Conservation (phyloP, 2,888 invertebrate genomes). For the Lasioglossum villosulum region DNA sequence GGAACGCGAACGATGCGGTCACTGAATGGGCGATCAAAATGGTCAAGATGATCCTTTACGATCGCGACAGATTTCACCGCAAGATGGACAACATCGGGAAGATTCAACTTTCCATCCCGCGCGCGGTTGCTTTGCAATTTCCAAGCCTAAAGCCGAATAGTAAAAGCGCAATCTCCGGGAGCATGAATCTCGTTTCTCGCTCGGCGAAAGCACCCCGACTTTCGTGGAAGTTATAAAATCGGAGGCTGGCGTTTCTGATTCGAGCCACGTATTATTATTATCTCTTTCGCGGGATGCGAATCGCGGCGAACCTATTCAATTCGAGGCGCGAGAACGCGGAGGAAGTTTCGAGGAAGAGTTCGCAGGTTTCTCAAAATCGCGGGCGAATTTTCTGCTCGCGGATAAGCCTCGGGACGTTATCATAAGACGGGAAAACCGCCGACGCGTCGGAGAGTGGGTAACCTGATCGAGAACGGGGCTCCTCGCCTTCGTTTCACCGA, state of each 20-base stretch:
- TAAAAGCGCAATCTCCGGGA: neutral
- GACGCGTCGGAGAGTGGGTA: neutral
- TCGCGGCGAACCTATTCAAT: conserved; percentile 3
- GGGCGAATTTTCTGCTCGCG: neutral
- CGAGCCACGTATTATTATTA: conserved; percentile 14
- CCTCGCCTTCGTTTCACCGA: neutral
- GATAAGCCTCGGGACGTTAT: conserved; percentile 11
- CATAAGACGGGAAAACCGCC: neutral
- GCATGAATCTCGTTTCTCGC: neutral
- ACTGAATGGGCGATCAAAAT: neutral
- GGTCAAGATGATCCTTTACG: neutral
- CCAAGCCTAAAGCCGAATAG: neutral
- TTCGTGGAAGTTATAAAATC: conserved; percentile 3
- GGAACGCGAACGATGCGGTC: neutral
- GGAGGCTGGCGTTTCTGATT: neutral
- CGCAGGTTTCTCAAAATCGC: neutral
- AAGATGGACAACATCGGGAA: neutral
- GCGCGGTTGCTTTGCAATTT: neutral
- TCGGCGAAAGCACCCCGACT: neutral
- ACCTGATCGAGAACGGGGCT: neutral
- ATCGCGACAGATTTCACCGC: neutral
- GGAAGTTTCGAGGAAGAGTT: conserved; percentile 3
- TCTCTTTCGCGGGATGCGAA: neutral
- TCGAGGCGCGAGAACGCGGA: neutral
- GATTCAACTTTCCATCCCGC: neutral